Evolutionary conservation across 2,888 invertebrate genomes (phyloP).

Genomic region (Stramonita haemastoma): DNA sequence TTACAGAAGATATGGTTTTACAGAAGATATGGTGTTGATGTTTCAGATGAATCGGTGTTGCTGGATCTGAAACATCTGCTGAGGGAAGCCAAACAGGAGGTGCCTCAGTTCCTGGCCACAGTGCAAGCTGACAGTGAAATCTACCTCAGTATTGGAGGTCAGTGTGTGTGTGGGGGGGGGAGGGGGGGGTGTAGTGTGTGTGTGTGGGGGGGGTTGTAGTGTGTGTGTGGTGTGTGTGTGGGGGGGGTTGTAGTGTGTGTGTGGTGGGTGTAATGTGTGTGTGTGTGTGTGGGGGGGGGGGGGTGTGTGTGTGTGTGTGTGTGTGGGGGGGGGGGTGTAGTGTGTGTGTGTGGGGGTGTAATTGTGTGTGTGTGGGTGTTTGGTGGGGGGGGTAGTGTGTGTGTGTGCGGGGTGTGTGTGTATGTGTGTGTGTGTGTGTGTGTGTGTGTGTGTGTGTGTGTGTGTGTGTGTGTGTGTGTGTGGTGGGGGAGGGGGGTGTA

Average conservation of each 20-base stretch:
- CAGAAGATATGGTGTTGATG: neutral
- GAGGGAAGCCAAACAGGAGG: slow-evolving; percentile 94
- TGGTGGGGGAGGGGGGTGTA: neutral
- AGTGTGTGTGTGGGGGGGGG: slow-evolving; percentile 52
- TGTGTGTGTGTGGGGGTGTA: neutral
- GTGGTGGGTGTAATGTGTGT: neutral
- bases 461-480: neutral
- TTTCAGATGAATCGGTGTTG: slow-evolving; percentile 91
- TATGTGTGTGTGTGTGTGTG: neutral
- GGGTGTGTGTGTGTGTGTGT: slow-evolving; percentile 26
- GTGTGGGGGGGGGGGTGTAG: neutral
- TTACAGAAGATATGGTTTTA: neutral
- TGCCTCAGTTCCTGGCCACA: slow-evolving; percentile 93
- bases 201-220: neutral
- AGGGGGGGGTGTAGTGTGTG: neutral
- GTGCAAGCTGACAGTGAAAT: slow-evolving; percentile 94
- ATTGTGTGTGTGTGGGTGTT: neutral
- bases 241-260: neutral
- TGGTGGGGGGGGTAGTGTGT: neutral
- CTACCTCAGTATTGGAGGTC: slow-evolving; percentile 88
- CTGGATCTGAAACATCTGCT: slow-evolving; percentile 97
- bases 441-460: neutral
- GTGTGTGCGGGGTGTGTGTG: neutral
- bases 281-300: too few relatives aligned
- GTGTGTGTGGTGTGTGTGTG: neutral